Evolutionary conservation across 2,888 invertebrate genomes (phyloP), one percentile per base, ranked within the genome.

Genomic region (Thereva nobilitata): DNA sequence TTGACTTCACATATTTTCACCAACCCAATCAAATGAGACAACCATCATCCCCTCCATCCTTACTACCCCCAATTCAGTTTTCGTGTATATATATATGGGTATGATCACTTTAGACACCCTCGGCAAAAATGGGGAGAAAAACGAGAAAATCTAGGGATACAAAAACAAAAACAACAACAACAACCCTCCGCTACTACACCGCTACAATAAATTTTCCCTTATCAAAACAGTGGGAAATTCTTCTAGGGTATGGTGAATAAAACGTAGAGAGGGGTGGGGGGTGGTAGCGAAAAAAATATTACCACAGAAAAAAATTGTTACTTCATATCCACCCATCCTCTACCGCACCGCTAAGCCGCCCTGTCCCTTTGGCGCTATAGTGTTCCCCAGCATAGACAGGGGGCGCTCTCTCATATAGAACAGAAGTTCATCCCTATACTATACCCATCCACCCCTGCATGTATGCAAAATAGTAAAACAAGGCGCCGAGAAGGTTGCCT

Each of bases 211-310:
- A 64, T 64, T 54, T 54, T 64, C 45, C 38, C 37, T 64, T 64
- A 64, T 64, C 64, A 64, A 64, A 64, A 54, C 61, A 50, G 50
- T 41, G 50, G 61, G n/a, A 37, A 63, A 52, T 49, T 50, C 61
- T 37, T 63, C 42, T 41, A 41, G 50, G 45, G 59, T 34, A 41
- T 49, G 61, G 61, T 34, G 49, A 23, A 61, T 40, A 41, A 50
- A 42, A 42, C 1, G 7, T 45, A 3, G 9, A 45, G n/a, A n/a
- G 44, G 45, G 10, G 10, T 2, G 3, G 10, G n/a, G 10, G 10
- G 10, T 10, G 45, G 45, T 10, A 7, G 10, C 9, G n/a, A n/a
- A 52, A 63, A 63, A 50, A 63, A 47, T 40, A 61, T 38, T 38
- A 47, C 47, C 53, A 42, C 40, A 7, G 44, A 42, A 34, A 52